Evolutionary conservation across 2,888 invertebrate genomes (phyloP), one percentile per base, ranked within the genome.

Genomic region (Eilema sororculum): DNA sequence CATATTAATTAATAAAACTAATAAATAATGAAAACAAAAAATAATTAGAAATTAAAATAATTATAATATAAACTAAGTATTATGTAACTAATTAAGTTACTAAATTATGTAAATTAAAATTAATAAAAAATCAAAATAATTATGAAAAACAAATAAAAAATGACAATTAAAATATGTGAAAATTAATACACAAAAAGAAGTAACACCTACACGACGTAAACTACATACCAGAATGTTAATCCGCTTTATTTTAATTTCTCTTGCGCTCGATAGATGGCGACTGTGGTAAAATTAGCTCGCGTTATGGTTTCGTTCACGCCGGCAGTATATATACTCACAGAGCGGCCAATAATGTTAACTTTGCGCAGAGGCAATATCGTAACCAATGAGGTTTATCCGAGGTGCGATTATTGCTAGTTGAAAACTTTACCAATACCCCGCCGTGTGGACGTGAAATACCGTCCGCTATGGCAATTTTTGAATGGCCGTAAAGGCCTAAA

Each of bases 311-410:
- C 69, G 73, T 80, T 81, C 72, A 78, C 67, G 62, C 60, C 13
- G 16, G 65, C n/a, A 58, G 52, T 72, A 70, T 70, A 72, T 61
- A 65, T 73, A 65, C 13, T 56, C 8, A 30, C 5, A 5, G 70
- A 9, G 24, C 33, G 22, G n/a, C 64, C 28, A 8, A 6, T n/a
- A 3, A 0, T 6, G 56, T 95, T 88, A 97, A 96, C 97, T 97
- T 97, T 98, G 98, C 98, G 98, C 98, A 98, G 98, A 96, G 97
- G 97, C 97, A 96, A 96, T 97, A 97, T 97, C 97, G 97, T 98
- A 98, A 97, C 97, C 97, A 96, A 97, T 98, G 97, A 97, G 97
- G 97, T 97, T 96, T 95, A 96, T 97, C 97, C 96, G 97, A 97
- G 97, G 97, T 97, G 97, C 97, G 97, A 97, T 97, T 97, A 97